Evolutionary conservation across 2,113 vertebrate genomes (phyloP), one percentile per base, ranked within the genome.

Genomic region (Poeciliopsis prolifica): DNA sequence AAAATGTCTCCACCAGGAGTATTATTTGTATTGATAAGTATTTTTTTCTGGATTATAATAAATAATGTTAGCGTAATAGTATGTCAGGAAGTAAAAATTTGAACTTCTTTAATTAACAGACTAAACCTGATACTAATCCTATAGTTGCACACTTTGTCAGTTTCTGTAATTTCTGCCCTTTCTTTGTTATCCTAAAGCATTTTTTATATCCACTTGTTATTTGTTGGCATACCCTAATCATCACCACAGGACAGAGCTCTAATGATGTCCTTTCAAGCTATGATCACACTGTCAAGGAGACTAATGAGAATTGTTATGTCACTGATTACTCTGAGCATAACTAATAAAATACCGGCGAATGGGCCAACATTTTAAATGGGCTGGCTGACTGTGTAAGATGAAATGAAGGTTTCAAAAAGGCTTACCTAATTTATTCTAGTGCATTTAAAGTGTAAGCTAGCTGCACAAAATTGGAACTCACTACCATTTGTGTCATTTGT

Each of bases 251-350:
- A 74, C 22, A 37, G 17, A 68, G 62, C 29, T 80, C 35, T 74
- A 68, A 69, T 79, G 4, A 68, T 61, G 28, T 70, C 40, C 54
- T 60, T 73, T 80, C 15, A 71, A 60, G 58, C 40, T 64, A 10
- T 67, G 26, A 74, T 74, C 42, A 61, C 70, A 68, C 62, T 82
- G 66, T 61, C 22, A 42, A 63, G 35, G 42, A 70, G 63, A 76
- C 54, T 51, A 77, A 82, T 75, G 68, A 19, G 61, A 72, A 66
- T 60, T 61, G 66, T 82, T 69, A 77, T 61, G 40, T 75, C 67
- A 22, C 51, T 65, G 65, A 87, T 82, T 79, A 37, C 82, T 68
- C 40, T 74, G 33, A 77, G 70, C 61, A 40, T 61, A 66, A 37
- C 54, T 72, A 74, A 82, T 72, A 66, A 42, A 67, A 67, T 67